phyloP scores from a whole-genome alignment of 2,113 vertebrate species.

The Alces alces region DNA sequence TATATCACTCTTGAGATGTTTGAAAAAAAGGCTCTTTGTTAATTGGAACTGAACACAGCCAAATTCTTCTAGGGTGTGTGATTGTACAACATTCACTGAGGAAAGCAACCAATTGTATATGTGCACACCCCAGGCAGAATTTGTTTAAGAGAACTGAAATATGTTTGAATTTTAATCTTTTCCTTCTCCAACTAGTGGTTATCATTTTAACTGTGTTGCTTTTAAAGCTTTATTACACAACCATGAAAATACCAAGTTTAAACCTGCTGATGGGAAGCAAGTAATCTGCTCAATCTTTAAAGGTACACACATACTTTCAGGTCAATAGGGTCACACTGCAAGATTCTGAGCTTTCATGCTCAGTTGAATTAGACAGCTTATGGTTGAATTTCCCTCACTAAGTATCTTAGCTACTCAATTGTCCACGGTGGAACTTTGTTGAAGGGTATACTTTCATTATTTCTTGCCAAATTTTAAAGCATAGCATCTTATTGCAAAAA shows the following conservation, averaged over 20 bases:
- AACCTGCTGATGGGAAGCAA: neutral
- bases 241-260: neutral
- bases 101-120: neutral
- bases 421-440: neutral
- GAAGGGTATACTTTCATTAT: conserved; percentile 19
- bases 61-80: neutral
- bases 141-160: neutral
- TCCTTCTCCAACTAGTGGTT: neutral
- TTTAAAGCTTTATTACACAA: neutral
- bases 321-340: neutral
- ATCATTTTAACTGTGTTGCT: neutral
- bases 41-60: neutral
- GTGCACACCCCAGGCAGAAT: neutral
- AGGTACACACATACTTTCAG: neutral
- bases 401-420: neutral
- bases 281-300: neutral
- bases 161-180: neutral
- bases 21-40: neutral
- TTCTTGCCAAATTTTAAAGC: conserved; percentile 27
- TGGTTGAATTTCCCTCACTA: neutral
- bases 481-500: neutral
- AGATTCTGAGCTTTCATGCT: neutral
- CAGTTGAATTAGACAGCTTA: neutral
- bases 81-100: neutral
- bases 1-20: neutral